Evolutionary conservation across 2,113 vertebrate genomes (phyloP).

Genomic region (Castor canadensis): DNA sequence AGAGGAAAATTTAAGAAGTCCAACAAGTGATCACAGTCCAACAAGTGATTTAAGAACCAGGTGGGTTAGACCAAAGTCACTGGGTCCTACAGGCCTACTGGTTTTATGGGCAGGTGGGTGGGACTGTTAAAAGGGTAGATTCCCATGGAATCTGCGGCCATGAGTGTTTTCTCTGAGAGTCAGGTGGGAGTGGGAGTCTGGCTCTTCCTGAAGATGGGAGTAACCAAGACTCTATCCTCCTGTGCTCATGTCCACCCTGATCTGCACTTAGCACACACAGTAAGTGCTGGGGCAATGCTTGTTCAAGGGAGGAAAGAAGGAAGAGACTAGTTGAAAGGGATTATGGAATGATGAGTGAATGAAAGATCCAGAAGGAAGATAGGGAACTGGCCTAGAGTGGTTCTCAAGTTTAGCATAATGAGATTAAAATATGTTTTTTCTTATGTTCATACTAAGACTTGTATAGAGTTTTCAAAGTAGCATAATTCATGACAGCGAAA

Average conservation of each 20-base stretch:
- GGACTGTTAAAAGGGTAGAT: neutral
- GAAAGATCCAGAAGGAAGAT: neutral
- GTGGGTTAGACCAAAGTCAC: neutral
- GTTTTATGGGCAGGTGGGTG: neutral
- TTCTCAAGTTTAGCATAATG: neutral
- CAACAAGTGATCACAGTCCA: too few species aligned
- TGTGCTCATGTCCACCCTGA: rapidly evolving
- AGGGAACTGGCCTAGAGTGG: neutral
- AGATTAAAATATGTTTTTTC: neutral
- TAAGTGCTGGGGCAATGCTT: neutral
- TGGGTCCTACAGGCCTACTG: neutral
- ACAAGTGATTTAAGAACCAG: neutral
- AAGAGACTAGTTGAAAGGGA: neutral
- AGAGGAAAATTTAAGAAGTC: neutral
- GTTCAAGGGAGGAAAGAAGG: neutral
- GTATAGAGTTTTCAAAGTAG: neutral
- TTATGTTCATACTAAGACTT: neutral
- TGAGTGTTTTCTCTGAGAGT: neutral
- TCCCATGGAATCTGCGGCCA: neutral
- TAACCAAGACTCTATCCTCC: neutral
- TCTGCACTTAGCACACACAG: neutral
- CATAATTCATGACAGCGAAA: neutral
- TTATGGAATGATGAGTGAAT: neutral
- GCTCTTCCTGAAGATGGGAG: neutral
- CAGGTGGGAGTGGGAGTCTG: neutral